phyloP scores from a whole-genome alignment of 30 jellyfish, hydroid and myxozoan species.

The Morbakka virulenta region DNA sequence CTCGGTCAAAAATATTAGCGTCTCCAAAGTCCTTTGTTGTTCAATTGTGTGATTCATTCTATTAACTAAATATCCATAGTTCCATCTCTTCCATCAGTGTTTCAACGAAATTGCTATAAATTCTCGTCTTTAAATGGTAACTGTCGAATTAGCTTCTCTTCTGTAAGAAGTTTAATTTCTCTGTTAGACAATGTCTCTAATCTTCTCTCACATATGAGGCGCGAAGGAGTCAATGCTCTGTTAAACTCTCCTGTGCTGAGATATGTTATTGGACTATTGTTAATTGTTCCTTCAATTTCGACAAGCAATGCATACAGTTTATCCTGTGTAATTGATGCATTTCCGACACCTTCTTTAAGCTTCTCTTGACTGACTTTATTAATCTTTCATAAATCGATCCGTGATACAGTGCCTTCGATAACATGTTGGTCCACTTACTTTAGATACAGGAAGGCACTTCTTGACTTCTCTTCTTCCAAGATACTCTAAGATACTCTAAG shows the following conservation, averaged over 20 bases:
- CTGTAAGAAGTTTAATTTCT: slow-evolving; percentile 16
- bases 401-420: slow-evolving; percentile 21
- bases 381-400: slow-evolving; percentile 6
- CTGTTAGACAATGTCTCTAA: neutral
- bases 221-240: slow-evolving; percentile 18
- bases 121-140: neutral
- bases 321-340: slow-evolving; percentile 4
- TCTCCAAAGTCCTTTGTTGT: slow-evolving; percentile 2
- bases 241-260: slow-evolving; percentile 18
- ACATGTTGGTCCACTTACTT: slow-evolving; percentile 1
- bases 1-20: slow-evolving; percentile 20
- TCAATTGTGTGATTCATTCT: slow-evolving; percentile 4
- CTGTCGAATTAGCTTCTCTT: slow-evolving; percentile 12
- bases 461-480: slow-evolving; percentile 1
- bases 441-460: neutral
- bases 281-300: slow-evolving; percentile 5
- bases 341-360: slow-evolving; percentile 3
- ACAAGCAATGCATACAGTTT: slow-evolving; percentile 6
- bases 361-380: slow-evolving; percentile 17
- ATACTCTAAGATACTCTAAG: too few relatives aligned
- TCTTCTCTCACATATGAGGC: slow-evolving; percentile 13
- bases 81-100: slow-evolving; percentile 30
- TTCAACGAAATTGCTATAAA: neutral
- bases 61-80: neutral
- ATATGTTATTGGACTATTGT: slow-evolving; percentile 4